Base-by-base conservation (phyloP, 2,888 invertebrate species). In the Mantis religiosa region DNA sequence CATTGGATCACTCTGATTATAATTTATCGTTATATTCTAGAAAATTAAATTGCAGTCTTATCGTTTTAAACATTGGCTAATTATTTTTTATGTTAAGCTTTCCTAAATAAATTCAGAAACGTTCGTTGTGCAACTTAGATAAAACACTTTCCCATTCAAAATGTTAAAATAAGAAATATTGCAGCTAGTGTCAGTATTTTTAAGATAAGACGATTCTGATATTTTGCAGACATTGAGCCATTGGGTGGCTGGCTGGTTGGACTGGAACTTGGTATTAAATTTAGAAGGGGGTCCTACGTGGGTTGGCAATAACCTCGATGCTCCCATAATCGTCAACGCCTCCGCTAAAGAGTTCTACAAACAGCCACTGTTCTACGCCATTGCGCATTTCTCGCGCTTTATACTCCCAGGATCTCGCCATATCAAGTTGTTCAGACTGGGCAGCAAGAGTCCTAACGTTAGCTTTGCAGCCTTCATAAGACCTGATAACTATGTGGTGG, bases 221-320 rank as follows among this genome's bases (percentile, higher is more conserved):
- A 3, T 20, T 90, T 90, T 90, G 8, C 93, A 97, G 95, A 96
- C 97, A 92, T 92, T 98, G 30, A 95, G 96, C 91, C 95, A 97
- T 92, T 96, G 95, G 93, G 96, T 96, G 0, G 94, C 95, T 28
- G 98, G 97, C 2, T 98, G 98, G 98, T 94, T 97, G 0, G 98
- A 98, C 92, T 99, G 98, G 98, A 99, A 98, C 93, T 93, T 98
- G 88, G 96, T 96, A n/a, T 92, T 98, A 34, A 94, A 97, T 92
- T 93, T 94, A 89, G 90, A 92, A 0, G 98, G 98, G 27, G 98
- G 98, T 0, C 98, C 98, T 0, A 97, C 96, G 92, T 97, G 97
- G 95, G 95, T 95, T 0, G 92, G 94, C 9, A 98, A 98, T 93
- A 95, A 94, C 91, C 97, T 98, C 0, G 98, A 98, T 93, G 94